A percentile compares a stretch with the other conserved stretches of the same genome.
phyloP scores from a whole-genome alignment of 2,113 vertebrate genomes.

The Thryonomys swinderianus region DNA sequence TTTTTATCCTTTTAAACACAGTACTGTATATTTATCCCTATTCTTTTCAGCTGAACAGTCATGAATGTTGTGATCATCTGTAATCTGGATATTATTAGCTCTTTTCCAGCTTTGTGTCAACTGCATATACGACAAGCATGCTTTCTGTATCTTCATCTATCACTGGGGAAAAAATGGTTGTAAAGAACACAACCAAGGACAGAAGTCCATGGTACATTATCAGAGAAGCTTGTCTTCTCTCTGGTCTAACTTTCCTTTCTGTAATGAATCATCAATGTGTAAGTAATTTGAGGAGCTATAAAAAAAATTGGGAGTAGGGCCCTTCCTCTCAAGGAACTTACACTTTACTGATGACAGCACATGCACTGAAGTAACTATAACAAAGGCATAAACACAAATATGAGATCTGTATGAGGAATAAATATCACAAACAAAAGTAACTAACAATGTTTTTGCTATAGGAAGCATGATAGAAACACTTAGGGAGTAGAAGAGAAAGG shows the following conservation, averaged over 20 bases:
- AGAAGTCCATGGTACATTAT: constrained; percentile 9
- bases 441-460: constrained; percentile 27
- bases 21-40: constrained; percentile 27
- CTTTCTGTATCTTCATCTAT: constrained; percentile 50
- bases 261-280: constrained; percentile 11
- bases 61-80: constrained; percentile 1
- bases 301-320: not conserved
- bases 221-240: not conserved
- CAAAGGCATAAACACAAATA: not conserved
- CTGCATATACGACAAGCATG: constrained; percentile 48
- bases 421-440: constrained; percentile 40
- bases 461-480: not conserved
- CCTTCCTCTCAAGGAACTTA: constrained; percentile 43
- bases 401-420: not conserved
- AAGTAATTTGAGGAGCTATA: not conserved
- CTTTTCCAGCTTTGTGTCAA: constrained; percentile 25
- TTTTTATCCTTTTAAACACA: not conserved
- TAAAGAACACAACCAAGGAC: not conserved
- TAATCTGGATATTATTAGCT: constrained; percentile 28
- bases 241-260: constrained; percentile 11
- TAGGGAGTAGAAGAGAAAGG: not conserved
- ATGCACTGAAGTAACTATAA: constrained; percentile 18
- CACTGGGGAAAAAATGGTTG: not conserved
- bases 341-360: constrained; percentile 22
- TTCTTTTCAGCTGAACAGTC: constrained; percentile 35